Base-by-base conservation (phyloP, 2,888 invertebrate species). In the Abrostola tripartita region DNA sequence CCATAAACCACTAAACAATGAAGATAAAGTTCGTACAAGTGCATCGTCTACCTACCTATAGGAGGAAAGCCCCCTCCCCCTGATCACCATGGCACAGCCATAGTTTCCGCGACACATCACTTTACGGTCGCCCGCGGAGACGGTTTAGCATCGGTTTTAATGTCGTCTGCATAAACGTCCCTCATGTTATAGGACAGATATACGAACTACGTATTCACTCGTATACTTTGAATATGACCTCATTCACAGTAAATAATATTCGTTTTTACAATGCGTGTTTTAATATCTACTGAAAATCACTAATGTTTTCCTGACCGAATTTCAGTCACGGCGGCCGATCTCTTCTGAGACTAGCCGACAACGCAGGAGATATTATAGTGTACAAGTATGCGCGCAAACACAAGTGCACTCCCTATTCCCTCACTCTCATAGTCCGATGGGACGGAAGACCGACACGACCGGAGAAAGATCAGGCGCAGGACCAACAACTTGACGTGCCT, bases 61-160 rank as follows among this genome's bases (percentile, higher is more conserved):
- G 41, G 10, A 52, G 58, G 60, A 57, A 52, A 14, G 42, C 64
- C 63, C 61, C 66, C 55, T 55, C 61, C 41, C 58, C 12, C 41
- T 51, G 63, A 66, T 57, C 52, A 47, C 42, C 12, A 59, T 49
- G 62, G 51, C 55, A 60, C 52, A 58, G 37, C 76, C 77, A 86
- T 90, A 85, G 87, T 89, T 92, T 92, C 91, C 91, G 78, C 84
- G 70, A 90, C 90, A 88, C 85, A 85, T 86, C 86, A 88, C 84
- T 92, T 92, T 91, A 92, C 87, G 84, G 85, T 80, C 79, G 79
- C 81, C 78, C 73, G 24, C 75, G 69, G 80, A 82, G 80, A 81
- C 78, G 78, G 68, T 78, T 82, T 71, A 82, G 81, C 82, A 77
- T 76, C 78, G 79, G 65, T 78, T 77, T 84, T 79, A 77, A 81